phyloP scores from a whole-genome alignment of 2,888 invertebrate species.

The Drosophila setosimentum region DNA sequence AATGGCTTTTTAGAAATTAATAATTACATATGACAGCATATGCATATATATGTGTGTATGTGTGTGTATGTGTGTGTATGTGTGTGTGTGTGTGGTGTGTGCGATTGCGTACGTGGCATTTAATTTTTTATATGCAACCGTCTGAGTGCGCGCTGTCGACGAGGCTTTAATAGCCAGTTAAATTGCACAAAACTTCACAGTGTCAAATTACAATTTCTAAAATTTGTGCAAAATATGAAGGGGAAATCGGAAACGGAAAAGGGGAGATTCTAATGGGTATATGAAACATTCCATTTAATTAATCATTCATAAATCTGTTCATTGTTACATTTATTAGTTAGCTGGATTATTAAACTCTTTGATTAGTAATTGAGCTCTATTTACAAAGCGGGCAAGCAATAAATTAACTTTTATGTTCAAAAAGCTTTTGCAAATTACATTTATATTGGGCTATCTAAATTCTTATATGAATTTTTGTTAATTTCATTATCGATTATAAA shows the following conservation, averaged over 20 bases:
- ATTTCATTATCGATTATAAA: background rate
- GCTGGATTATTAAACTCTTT: background rate
- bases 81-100: constrained; percentile 12
- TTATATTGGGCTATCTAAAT: background rate
- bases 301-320: background rate
- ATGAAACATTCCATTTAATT: background rate
- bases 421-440: background rate
- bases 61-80: constrained; percentile 1
- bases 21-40: constrained; percentile 74
- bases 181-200: constrained; percentile 36
- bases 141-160: constrained; percentile 10
- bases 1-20: constrained; percentile 82
- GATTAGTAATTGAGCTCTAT: background rate
- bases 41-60: constrained; percentile 2
- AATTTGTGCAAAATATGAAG: background rate
- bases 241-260: background rate
- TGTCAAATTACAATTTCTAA: constrained; percentile 31
- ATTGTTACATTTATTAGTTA: background rate
- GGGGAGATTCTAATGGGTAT: background rate
- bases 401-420: background rate
- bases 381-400: background rate
- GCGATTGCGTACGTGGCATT: constrained; percentile 69
- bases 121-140: constrained; percentile 63
- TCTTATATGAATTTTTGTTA: background rate
- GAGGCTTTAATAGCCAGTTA: constrained; percentile 59